phyloP scores from a whole-genome alignment of 1,140 invertebrate species.

The Centruroides sculpturatus region DNA sequence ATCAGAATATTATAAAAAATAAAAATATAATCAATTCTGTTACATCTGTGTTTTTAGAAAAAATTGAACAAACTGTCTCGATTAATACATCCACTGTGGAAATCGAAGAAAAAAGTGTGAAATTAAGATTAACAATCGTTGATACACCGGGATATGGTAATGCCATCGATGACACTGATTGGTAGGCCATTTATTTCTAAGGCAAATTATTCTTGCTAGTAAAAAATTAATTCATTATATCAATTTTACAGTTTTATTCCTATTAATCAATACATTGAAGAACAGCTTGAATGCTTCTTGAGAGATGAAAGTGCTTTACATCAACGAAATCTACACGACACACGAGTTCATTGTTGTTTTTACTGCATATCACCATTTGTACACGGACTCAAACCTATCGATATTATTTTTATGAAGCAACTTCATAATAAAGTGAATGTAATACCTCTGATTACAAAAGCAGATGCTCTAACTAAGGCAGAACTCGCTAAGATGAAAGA shows the following conservation, averaged over 20 bases:
- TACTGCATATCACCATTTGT: slow-evolving; percentile 96
- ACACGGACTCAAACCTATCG: slow-evolving; percentile 82
- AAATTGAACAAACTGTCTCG: slow-evolving; percentile 60
- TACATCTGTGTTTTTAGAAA: not conserved
- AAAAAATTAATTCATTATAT: slow-evolving; percentile 12
- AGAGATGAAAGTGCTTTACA: slow-evolving; percentile 86
- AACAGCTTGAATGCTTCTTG: slow-evolving; percentile 92
- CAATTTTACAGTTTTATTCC: slow-evolving; percentile 35
- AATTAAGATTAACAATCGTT: slow-evolving; percentile 74
- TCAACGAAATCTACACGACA: slow-evolving; percentile 81
- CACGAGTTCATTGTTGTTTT: slow-evolving; percentile 86
- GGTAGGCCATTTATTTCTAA: slow-evolving; percentile 33
- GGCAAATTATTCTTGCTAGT: too few relatives aligned
- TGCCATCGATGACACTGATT: slow-evolving; percentile 83
- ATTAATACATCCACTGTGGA: slow-evolving; percentile 87
- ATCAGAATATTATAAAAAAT: too few relatives aligned
- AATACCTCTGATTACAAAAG: slow-evolving; percentile 96
- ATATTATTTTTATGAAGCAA: slow-evolving; percentile 97
- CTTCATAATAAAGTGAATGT: slow-evolving; percentile 92
- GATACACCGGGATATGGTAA: slow-evolving; percentile 95
- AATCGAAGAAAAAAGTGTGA: slow-evolving; percentile 82
- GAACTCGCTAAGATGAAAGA: slow-evolving; percentile 79
- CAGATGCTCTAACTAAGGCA: slow-evolving; percentile 90
- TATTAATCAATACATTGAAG: slow-evolving; percentile 68
- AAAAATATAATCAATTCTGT: too few relatives aligned